These are phyloP conservation scores for Palythoa grandis DNA, from an alignment of 92 coral and sea anemone species.

Conservation along the genomic window DNA sequence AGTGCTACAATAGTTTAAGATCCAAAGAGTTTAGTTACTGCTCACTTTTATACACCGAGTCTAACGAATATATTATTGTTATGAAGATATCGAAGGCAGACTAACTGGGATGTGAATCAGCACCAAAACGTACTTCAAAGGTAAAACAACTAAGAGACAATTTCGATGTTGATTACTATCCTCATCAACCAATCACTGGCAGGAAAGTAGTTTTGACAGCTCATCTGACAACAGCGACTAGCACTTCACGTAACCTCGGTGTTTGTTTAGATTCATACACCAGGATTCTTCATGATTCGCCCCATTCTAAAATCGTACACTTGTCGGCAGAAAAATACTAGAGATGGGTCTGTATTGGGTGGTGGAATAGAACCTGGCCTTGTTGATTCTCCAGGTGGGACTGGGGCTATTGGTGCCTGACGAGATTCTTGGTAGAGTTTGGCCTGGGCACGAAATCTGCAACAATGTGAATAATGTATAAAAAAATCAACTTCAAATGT, in stretches of 20 bases:
- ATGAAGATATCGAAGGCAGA: background rate
- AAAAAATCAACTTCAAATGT: no score
- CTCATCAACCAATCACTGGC: background rate
- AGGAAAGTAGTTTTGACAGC: background rate
- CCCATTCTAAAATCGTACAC: slow-evolving; percentile 98
- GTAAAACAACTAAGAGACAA: background rate
- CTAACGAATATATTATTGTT: background rate
- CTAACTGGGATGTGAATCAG: background rate
- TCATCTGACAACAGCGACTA: background rate
- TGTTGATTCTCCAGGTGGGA: slow-evolving; percentile 93
- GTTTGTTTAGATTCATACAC: background rate
- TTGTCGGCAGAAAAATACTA: slow-evolving; percentile 98
- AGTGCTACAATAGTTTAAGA: no score
- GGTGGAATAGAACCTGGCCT: slow-evolving; percentile 87
- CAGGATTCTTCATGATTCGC: slow-evolving; percentile 91
- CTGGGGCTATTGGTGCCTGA: slow-evolving; percentile 80
- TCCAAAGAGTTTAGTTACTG: no score
- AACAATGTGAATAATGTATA: background rate
- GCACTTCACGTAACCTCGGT: no score
- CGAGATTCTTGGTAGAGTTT: slow-evolving; percentile 90
- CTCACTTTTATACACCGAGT: no score
- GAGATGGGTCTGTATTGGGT: slow-evolving; percentile 86
- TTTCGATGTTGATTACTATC: background rate
- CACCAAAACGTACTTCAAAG: background rate
- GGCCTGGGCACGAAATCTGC: slow-evolving; percentile 90